These are phyloP conservation scores for Ispidina lecontei DNA, from an alignment of 2,797 vertebrate species.

Conservation along the genomic window DNA sequence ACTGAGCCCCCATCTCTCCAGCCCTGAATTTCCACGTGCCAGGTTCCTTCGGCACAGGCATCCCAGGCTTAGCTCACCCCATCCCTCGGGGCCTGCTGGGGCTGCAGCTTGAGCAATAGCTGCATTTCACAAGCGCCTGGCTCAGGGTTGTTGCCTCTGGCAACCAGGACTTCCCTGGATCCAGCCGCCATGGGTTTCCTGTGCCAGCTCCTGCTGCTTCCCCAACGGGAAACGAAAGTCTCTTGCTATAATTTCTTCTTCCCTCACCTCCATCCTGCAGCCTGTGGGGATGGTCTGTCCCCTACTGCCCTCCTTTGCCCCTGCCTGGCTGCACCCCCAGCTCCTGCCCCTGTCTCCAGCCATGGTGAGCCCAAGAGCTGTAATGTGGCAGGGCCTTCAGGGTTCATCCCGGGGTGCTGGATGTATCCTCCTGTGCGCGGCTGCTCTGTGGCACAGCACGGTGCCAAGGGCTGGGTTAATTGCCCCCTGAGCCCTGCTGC, in stretches of 20 bases:
- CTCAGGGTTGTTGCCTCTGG: not conserved
- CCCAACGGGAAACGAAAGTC: constrained; percentile 5
- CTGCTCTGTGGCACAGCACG: not conserved
- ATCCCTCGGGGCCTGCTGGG: not conserved
- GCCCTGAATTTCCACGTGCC: rapidly evolving
- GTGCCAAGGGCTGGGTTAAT: not conserved
- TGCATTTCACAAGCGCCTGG: not conserved
- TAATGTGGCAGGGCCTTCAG: not conserved
- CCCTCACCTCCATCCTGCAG: not conserved
- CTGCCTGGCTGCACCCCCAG: not conserved
- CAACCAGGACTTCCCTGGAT: constrained; percentile 11
- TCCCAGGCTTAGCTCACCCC: rapidly evolving
- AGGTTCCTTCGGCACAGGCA: not conserved
- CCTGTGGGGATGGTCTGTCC: rapidly evolving
- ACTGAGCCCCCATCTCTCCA: rapidly evolving
- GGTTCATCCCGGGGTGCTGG: not conserved
- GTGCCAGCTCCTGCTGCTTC: not conserved
- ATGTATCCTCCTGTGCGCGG: not conserved
- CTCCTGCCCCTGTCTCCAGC: not conserved
- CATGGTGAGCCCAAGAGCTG: not conserved
- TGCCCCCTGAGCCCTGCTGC: rapidly evolving
- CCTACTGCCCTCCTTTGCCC: not conserved
- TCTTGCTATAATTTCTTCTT: not conserved
- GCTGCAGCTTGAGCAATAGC: constrained; percentile 4
- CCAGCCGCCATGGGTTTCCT: not conserved